A percentile compares a stretch with the other conserved stretches of the same genome.
Evolutionary conservation across 2,797 vertebrate species (phyloP).

Genomic region (Tolypeutes matacus): DNA sequence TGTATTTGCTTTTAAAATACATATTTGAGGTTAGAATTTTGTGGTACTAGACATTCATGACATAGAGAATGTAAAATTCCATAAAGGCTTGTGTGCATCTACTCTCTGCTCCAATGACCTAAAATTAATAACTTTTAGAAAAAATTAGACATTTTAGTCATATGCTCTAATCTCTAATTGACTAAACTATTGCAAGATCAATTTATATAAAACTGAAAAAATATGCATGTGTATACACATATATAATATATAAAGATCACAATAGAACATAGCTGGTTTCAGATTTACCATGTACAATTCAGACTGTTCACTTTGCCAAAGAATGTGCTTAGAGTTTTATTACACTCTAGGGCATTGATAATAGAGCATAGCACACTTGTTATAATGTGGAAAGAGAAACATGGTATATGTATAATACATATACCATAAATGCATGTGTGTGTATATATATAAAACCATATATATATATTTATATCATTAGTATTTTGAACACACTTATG

Average conservation of each 20-base stretch:
- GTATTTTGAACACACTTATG: neutral
- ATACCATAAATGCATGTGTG: neutral
- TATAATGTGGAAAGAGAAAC: neutral
- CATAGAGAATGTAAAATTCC: neutral
- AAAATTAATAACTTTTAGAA: conserved; percentile 47
- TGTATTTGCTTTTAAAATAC: conserved; percentile 63
- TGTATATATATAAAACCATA: neutral
- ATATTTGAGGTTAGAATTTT: conserved; percentile 1
- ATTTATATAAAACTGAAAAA: neutral
- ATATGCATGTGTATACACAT: neutral
- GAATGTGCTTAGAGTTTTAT: neutral
- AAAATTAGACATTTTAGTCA: conserved; percentile 10
- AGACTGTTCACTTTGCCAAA: conserved; percentile 41
- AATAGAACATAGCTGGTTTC: neutral
- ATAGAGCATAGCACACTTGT: neutral
- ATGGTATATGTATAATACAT: neutral
- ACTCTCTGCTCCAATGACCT: neutral
- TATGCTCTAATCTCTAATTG: neutral
- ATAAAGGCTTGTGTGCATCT: neutral
- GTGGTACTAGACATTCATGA: neutral
- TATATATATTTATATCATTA: neutral
- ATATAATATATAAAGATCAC: neutral
- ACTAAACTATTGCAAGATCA: neutral
- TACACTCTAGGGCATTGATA: conserved; percentile 7
- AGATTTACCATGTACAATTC: neutral